Evolutionary conservation across 2,113 vertebrate genomes (phyloP).

Genomic region (Charina bottae): DNA sequence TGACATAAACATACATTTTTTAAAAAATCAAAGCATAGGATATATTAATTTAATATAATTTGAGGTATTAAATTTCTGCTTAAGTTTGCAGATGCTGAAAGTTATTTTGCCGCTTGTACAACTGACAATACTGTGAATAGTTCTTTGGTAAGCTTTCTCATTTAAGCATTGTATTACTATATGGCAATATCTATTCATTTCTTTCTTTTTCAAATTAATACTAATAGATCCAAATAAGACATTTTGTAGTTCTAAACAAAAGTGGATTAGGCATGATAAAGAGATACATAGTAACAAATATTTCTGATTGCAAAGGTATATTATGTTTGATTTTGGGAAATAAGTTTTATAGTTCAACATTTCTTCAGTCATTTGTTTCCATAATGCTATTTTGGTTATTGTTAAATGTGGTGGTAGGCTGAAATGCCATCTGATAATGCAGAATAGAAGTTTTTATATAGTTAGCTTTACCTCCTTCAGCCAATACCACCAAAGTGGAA

Average conservation of each 20-base stretch:
- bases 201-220: neutral
- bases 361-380: conserved; percentile 10
- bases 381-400: conserved; percentile 16
- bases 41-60: neutral
- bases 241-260: conserved; percentile 17
- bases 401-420: neutral
- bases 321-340: conserved; percentile 23
- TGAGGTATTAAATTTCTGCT: conserved; percentile 52
- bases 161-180: conserved; percentile 21
- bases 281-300: neutral
- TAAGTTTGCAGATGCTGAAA: conserved; percentile 92
- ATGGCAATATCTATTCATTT: neutral
- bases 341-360: neutral
- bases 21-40: neutral
- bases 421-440: neutral
- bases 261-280: conserved; percentile 23
- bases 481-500: neutral
- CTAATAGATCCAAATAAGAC: neutral
- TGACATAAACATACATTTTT: neutral
- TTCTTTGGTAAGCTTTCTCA: conserved; percentile 83
- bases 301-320: conserved; percentile 13
- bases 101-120: conserved; percentile 87
- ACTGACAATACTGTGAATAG: conserved; percentile 84
- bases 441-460: neutral
- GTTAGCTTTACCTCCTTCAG: neutral